Conservation (phyloP, 2,888 invertebrate genomes). For the Tachina grossa region DNA sequence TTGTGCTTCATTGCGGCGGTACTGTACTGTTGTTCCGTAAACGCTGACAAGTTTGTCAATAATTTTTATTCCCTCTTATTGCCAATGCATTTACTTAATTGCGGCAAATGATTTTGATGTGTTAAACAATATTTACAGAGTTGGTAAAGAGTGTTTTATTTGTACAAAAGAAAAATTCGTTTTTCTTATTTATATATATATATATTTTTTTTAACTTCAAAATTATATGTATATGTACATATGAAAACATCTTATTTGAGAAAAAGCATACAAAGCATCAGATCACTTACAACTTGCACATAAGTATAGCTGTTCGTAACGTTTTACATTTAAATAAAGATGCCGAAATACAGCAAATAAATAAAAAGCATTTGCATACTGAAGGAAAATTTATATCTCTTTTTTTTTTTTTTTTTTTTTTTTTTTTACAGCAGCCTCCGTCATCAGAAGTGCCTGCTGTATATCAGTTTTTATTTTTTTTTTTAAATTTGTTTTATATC, state of each 20-base stretch:
- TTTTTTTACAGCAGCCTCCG: constrained; percentile 41
- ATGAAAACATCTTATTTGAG: constrained; percentile 20
- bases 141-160: constrained; percentile 16
- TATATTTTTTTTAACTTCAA: constrained; percentile 27
- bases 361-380: neutral
- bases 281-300: constrained; percentile 24
- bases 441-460: constrained; percentile 40
- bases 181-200: neutral
- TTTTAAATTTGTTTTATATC: constrained; percentile 49
- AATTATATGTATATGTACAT: too few relatives aligned
- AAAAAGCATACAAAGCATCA: constrained; percentile 42
- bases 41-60: constrained; percentile 38
- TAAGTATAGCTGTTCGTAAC: constrained; percentile 37
- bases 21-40: constrained; percentile 20
- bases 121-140: constrained; percentile 59
- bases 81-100: constrained; percentile 50
- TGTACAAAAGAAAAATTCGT: neutral
- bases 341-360: constrained; percentile 45
- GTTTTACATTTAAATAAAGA: constrained; percentile 54
- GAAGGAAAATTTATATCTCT: too few relatives aligned
- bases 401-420: constrained; percentile 11
- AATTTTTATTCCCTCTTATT: constrained; percentile 33
- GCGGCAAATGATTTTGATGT: constrained; percentile 62
- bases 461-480: constrained; percentile 1
- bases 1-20: constrained; percentile 20